phyloP scores from a whole-genome alignment of 2,797 vertebrate genomes.

The Alfaro cultratus region DNA sequence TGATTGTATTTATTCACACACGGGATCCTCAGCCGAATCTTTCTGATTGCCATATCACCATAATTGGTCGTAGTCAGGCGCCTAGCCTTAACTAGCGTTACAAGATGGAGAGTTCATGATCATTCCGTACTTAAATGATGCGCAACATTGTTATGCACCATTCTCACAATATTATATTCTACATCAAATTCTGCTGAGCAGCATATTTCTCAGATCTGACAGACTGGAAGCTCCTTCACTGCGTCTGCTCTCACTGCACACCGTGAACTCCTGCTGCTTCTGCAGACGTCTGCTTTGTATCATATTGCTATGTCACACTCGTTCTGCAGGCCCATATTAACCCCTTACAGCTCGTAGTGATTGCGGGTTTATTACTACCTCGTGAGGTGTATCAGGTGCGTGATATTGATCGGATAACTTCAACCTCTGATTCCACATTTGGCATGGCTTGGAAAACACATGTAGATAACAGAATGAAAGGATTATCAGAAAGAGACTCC shows the following conservation, averaged over 20 bases:
- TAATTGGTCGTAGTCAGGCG: no score
- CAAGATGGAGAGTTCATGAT: background rate
- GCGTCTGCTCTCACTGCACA: background rate
- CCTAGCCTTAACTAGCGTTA: no score
- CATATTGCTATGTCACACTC: background rate
- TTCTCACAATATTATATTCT: background rate
- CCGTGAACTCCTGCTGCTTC: background rate
- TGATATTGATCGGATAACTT: background rate
- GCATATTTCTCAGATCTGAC: background rate
- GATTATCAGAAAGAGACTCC: background rate
- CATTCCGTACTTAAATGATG: background rate
- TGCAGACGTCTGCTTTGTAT: background rate
- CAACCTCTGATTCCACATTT: background rate
- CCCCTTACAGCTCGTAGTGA: background rate
- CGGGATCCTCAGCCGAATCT: no score
- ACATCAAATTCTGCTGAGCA: background rate
- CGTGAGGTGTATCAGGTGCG: background rate
- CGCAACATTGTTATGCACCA: background rate
- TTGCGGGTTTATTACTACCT: background rate
- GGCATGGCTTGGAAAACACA: background rate
- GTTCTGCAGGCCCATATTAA: background rate
- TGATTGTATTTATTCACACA: no score
- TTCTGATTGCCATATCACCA: no score
- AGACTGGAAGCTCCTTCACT: background rate
- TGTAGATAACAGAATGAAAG: background rate